Base-by-base conservation (phyloP, 2,888 invertebrate genomes). In the Tholera decimalis region DNA sequence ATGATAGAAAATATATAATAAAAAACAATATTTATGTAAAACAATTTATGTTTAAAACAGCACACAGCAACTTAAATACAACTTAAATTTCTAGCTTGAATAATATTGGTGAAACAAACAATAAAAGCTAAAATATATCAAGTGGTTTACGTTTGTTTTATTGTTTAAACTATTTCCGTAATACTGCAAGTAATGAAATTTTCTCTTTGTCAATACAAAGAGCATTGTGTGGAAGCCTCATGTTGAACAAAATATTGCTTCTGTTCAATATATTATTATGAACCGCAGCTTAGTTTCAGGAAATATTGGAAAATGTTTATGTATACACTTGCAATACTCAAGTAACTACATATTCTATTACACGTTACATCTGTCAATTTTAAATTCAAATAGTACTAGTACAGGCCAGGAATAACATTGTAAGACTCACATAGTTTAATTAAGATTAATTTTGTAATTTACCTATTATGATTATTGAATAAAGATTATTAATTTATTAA, bases 181-280 rank as follows among this genome's bases (percentile, higher is more conserved):
- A 43, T 13, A 24, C 15, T 68, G 28, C 11, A 20, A 44, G 35
- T 44, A 15, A 28, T 54, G 15, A 22, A n/a, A 55, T 65, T 3
- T 37, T 55, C n/a, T n/a, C 15, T 44, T 65, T n/a, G 35, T 28
- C 7, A 8, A 24, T 13, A 44, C 43, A 30, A 15, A 35, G 24
- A 15, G 43, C 22, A 64, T 55, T 64, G 65, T 64, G 35, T 65
- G 11, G 2, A 18, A 44, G 35, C 18, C 28, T 65, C 43, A 44
- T 18, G 15, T 13, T 20, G n/a, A 44, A 64, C 65, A 64, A 64
- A 64, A 64, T 18, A 9, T 20, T 2, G 9, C 26, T 65, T 11
- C n/a, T 33, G n/a, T 33, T 26, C n/a, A 30, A 37, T 56, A 33
- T 26, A 46, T 8, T 46, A 28, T 28, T 28, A 2, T 64, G 37